Evolutionary conservation across 53 echinoderm and acorn worm genomes (phyloP).

Genomic region (Stichopus horrens): DNA sequence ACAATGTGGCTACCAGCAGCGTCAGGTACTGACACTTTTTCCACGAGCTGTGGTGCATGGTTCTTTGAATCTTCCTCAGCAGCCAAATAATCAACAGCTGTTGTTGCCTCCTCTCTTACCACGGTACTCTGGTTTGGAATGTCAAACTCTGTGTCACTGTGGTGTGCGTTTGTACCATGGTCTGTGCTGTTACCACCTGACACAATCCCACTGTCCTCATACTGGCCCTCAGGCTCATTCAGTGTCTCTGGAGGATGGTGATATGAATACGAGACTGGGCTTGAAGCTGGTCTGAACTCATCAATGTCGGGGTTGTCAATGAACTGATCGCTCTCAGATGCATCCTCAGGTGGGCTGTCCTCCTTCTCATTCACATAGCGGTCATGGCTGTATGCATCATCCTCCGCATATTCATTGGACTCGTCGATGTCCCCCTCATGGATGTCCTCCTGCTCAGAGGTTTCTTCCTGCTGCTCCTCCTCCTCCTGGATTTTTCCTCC

Average conservation of each 20-base stretch:
- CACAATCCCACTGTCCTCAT: constrained; percentile 61
- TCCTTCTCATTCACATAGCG: constrained; percentile 45
- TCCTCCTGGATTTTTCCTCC: constrained; percentile 17
- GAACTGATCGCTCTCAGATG: constrained; percentile 47
- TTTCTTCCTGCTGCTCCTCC: neutral
- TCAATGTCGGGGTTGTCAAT: constrained; percentile 38
- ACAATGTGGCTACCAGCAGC: neutral
- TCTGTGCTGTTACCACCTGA: constrained; percentile 27
- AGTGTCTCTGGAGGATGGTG: constrained; percentile 4
- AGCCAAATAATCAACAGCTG: neutral
- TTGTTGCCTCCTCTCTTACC: neutral
- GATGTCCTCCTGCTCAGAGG: neutral
- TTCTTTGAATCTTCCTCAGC: constrained; percentile 29
- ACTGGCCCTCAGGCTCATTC: constrained; percentile 58
- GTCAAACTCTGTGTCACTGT: constrained; percentile 24
- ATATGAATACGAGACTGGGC: neutral
- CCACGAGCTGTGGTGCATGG: neutral
- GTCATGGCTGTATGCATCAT: constrained; percentile 46
- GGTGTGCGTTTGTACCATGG: constrained; percentile 8
- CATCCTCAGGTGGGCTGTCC: constrained; percentile 49
- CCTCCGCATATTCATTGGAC: constrained; percentile 49
- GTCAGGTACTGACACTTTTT: neutral
- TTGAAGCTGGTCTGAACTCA: constrained; percentile 24
- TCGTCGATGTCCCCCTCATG: neutral
- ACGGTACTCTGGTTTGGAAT: constrained; percentile 29